Evolutionary conservation across 1,140 invertebrate species (phyloP).

Genomic region (Drosophila burlai): DNA sequence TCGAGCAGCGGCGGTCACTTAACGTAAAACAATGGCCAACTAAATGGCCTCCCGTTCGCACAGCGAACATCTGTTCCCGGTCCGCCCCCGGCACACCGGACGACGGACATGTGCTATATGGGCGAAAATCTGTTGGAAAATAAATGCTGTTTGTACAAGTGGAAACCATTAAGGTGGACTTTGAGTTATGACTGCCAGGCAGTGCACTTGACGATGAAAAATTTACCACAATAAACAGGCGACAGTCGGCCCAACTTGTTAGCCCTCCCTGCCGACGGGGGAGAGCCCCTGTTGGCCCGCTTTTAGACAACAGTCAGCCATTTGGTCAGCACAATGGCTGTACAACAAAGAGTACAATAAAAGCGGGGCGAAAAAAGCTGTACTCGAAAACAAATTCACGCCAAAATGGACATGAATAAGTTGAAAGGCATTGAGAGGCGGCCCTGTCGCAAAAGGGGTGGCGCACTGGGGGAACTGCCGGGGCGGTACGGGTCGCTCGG

Average conservation of each 20-base stretch:
- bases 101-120: slow-evolving; percentile 8
- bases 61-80: slow-evolving; percentile 31
- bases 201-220: slow-evolving; percentile 76
- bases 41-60: slow-evolving; percentile 45
- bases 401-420: slow-evolving; percentile 81
- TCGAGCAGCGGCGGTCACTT: slow-evolving; percentile 40
- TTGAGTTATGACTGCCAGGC: slow-evolving; percentile 75
- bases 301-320: slow-evolving; percentile 51
- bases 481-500: slow-evolving; percentile 32
- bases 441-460: slow-evolving; percentile 10
- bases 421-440: slow-evolving; percentile 68
- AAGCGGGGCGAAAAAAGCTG: slow-evolving; percentile 24
- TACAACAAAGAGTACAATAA: slow-evolving; percentile 41
- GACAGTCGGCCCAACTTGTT: slow-evolving; percentile 21
- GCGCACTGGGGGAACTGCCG: not conserved
- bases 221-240: slow-evolving; percentile 68
- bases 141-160: slow-evolving; percentile 62
- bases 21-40: slow-evolving; percentile 55
- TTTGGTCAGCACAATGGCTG: slow-evolving; percentile 68
- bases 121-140: slow-evolving; percentile 58
- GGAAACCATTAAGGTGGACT: slow-evolving; percentile 74
- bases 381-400: slow-evolving; percentile 72
- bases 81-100: not conserved
- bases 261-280: not conserved
- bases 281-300: slow-evolving; percentile 21